phyloP scores from a whole-genome alignment of 1,140 invertebrate species.

The Anastatus disparis region DNA sequence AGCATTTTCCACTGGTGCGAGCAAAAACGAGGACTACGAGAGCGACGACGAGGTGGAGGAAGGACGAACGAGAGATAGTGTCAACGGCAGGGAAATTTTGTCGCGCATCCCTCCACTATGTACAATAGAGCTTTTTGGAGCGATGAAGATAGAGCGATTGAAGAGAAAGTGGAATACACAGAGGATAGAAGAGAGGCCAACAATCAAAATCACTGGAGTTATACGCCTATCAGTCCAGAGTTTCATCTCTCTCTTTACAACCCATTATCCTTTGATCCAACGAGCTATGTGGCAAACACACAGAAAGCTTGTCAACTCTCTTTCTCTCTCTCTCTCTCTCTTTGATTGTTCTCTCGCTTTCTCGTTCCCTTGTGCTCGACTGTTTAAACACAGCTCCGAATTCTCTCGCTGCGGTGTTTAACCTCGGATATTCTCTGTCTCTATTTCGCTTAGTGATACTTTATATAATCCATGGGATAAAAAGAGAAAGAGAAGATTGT shows the following conservation, averaged over 20 bases:
- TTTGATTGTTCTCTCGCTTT: not conserved
- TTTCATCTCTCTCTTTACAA: no score
- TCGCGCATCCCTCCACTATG: slow-evolving; percentile 32
- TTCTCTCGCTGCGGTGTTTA: slow-evolving; percentile 16
- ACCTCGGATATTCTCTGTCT: not conserved
- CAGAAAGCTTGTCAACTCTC: slow-evolving; percentile 61
- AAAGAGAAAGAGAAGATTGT: no score
- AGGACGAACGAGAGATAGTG: slow-evolving; percentile 55
- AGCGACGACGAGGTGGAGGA: not conserved
- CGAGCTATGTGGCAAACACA: slow-evolving; percentile 62
- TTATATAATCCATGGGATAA: not conserved
- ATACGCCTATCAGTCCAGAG: slow-evolving; percentile 64
- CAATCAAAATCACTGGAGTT: slow-evolving; percentile 67
- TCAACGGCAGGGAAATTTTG: slow-evolving; percentile 49
- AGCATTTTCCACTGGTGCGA: not conserved
- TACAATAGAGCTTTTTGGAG: slow-evolving; percentile 49
- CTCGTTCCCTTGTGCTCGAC: no score
- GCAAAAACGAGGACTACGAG: not conserved
- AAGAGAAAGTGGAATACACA: no score
- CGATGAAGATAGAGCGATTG: not conserved
- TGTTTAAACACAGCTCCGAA: no score
- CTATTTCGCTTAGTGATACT: not conserved
- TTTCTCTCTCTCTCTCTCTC: slow-evolving; percentile 23
- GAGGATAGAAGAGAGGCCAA: slow-evolving; percentile 63
- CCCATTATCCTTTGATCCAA: slow-evolving; percentile 66